Base-by-base conservation (phyloP, 2,797 vertebrate genomes). In the Liasis olivaceus region DNA sequence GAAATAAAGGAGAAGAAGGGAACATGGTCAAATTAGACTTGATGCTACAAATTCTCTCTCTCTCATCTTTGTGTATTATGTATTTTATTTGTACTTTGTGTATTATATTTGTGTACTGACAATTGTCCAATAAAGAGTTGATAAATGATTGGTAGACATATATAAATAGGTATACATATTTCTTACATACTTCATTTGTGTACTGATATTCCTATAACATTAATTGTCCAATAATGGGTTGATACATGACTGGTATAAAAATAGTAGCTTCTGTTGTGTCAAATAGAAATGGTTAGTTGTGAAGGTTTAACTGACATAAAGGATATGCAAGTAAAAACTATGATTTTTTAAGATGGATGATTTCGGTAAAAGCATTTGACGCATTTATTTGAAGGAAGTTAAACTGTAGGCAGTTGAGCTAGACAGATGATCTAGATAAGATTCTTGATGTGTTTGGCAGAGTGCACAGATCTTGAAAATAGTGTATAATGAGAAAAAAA, bases 381-480 rank as follows among this genome's bases (percentile, higher is more conserved):
- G 5, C 62, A 58, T 28, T 36, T 77, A 85, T 69, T 24, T 92
- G 56, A 90, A 77, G 36, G 85, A 90, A 24, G 54, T 62, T 90
- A 63, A 42, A 47, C 66, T 90, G 58, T 59, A 90, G 92, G 85
- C 58, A 63, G 5, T 56, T 87, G 66, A 62, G 66, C 58, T 69
- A 93, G 85, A 90, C 92, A 87, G 63, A 36, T 86, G 62, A 90
- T 84, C 51, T 85, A 85, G 77, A 89, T 92, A 89, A 89, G 9
- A 86, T 89, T 51, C 63, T 51, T 92, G 54, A 92, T 85, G 89
- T 85, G 20, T 26, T 85, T 51, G 62, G 26, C 63, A 69, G 36
- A 89, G 28, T 12, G 4, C 51, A 59, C 56, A 89, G 62, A 86
- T 92, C 62, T 89, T 86, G 1, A 7, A 86, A 84, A n/a, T n/a